phyloP scores from a whole-genome alignment of 2,888 invertebrate species.

The Lithosia quadra region DNA sequence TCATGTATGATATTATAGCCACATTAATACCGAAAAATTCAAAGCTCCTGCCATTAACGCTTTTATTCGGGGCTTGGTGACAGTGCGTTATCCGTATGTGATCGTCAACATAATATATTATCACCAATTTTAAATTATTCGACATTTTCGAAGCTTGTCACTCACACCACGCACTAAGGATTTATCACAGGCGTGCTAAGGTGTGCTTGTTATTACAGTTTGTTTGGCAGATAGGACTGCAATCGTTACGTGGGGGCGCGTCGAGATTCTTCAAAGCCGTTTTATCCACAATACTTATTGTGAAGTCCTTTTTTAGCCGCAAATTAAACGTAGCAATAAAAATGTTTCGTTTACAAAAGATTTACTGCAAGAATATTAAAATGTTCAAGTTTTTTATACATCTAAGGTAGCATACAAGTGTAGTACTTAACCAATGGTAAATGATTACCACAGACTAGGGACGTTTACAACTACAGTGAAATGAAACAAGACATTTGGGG shows the following conservation, averaged over 20 bases:
- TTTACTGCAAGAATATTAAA: slow-evolving; percentile 28
- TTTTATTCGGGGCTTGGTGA: too few species aligned
- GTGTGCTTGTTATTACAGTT: slow-evolving; percentile 78
- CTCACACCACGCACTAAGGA: slow-evolving; percentile 62
- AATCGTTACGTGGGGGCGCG: slow-evolving; percentile 65
- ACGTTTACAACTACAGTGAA: background rate
- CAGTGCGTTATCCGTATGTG: too few species aligned
- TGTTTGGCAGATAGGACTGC: slow-evolving; percentile 74
- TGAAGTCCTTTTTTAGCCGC: slow-evolving; percentile 47
- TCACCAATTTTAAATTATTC: background rate
- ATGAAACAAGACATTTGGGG: background rate
- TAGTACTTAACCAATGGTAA: background rate
- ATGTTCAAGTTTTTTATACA: slow-evolving; percentile 1
- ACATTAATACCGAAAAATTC: too few species aligned
- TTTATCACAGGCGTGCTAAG: slow-evolving; percentile 74
- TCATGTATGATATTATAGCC: too few species aligned
- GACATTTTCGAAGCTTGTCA: slow-evolving; percentile 20
- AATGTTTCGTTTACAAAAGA: slow-evolving; percentile 28
- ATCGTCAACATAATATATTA: background rate
- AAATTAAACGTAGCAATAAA: slow-evolving; percentile 49
- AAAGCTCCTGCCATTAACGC: too few species aligned
- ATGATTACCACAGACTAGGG: background rate
- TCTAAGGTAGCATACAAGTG: background rate
- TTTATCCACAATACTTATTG: slow-evolving; percentile 56
- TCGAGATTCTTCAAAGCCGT: slow-evolving; percentile 59